These are phyloP conservation scores for Holotrichia oblita DNA, from an alignment of 1,140 invertebrate genomes.

Conservation along the genomic window DNA sequence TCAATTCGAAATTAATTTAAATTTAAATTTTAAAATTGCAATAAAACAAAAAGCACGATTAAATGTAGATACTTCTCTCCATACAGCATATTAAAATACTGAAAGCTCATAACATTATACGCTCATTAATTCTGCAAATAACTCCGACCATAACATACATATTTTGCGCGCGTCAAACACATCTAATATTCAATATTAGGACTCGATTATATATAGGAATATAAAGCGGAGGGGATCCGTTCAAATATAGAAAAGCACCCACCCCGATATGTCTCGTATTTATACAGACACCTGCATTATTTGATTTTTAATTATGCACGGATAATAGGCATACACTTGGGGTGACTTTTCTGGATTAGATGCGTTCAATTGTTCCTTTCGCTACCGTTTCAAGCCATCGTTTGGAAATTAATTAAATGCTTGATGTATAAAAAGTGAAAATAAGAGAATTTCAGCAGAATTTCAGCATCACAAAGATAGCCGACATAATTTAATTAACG, in stretches of 20 bases:
- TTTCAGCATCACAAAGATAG: too few species aligned
- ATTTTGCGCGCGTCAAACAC: background rate
- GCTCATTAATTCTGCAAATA: background rate
- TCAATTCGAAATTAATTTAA: too few species aligned
- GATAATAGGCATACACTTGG: background rate
- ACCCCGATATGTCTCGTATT: background rate
- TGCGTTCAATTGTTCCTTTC: constrained; percentile 12
- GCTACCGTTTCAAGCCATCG: background rate
- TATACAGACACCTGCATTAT: constrained; percentile 29
- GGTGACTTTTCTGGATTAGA: background rate
- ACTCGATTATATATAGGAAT: background rate
- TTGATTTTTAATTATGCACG: constrained; percentile 28
- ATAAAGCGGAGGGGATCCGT: background rate
- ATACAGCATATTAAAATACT: too few species aligned
- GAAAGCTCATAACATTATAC: background rate
- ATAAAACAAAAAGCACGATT: too few species aligned
- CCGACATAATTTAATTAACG: too few species aligned
- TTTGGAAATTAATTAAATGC: constrained; percentile 17
- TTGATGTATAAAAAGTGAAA: too few species aligned
- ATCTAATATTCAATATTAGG: background rate
- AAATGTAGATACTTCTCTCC: too few species aligned
- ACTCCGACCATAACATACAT: background rate
- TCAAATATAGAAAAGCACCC: constrained; percentile 1
- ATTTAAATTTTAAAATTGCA: too few species aligned
- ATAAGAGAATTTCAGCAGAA: too few species aligned